Evolutionary conservation across 1,140 invertebrate species (phyloP), one percentile per base, ranked within the genome.

Genomic region (Drepana arcuata): DNA sequence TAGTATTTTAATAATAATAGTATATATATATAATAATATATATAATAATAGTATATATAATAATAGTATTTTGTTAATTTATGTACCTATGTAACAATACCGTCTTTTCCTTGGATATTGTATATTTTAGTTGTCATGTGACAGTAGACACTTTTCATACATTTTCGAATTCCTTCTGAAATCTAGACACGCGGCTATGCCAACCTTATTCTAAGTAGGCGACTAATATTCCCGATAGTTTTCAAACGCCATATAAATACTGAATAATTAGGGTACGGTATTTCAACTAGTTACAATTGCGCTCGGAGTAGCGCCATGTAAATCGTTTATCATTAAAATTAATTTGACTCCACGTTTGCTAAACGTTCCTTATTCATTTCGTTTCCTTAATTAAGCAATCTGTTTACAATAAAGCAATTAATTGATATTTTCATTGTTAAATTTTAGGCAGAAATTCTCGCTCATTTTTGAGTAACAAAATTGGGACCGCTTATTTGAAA

Each of bases 311-410:
- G n/a, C 24, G 41, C 54, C 41, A 45, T 53, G 45, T 54, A 63
- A 71, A 69, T 58, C 67, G 63, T 74, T 77, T 65, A 77, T 77
- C 68, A 77, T 71, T 73, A 65, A 74, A 77, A 74, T 77, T 74
- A 77, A 77, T 74, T 77, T 71, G 47, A 69, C 50, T 72, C 52
- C 59, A 62, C 69, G 58, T 73, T 66, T 42, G 53, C 62, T 67
- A 66, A 79, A 66, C 59, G 59, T 55, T 69, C 53, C 68, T 72
- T 74, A 80, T 75, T 74, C 66, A 74, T 69, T 77, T 58, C 62
- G 52, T 68, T 67, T 67, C 61, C 68, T 69, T 77, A 75, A 79
- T 79, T 77, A 79, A 79, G 62, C 71, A 74, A 79, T 79, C 71
- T 79, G 74, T 72, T 79, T 72, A 74, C 74, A 74, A 74, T 66